Evolutionary conservation across 2,888 invertebrate species (phyloP).

Genomic region (Drosophila leonis): DNA sequence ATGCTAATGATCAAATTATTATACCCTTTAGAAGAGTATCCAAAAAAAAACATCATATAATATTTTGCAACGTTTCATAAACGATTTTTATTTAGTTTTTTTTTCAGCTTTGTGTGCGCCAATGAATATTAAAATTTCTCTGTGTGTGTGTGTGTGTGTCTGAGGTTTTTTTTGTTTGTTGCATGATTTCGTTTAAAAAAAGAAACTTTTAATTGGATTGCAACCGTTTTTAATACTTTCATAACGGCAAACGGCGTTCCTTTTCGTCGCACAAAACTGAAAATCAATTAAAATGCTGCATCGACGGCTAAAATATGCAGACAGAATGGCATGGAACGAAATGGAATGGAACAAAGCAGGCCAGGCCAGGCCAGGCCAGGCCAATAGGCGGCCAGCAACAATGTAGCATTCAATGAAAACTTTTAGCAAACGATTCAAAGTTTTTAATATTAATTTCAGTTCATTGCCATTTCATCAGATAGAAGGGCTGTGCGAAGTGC

Average conservation of each 20-base stretch:
- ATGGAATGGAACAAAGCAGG: conserved; percentile 4
- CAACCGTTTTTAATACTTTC: conserved; percentile 72
- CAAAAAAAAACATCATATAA: conserved; percentile 3
- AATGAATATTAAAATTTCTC: conserved; percentile 72
- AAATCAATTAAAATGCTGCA: conserved; percentile 73
- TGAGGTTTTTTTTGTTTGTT: conserved; percentile 15
- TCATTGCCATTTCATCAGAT: neutral
- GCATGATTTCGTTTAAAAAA: conserved; percentile 55
- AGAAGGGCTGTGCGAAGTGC: neutral
- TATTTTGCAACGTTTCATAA: conserved; percentile 2
- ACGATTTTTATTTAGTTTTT: neutral
- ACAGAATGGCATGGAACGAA: neutral
- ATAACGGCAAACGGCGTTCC: conserved; percentile 48
- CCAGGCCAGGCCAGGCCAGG: neutral
- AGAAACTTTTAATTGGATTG: conserved; percentile 79
- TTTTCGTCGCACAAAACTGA: conserved; percentile 45
- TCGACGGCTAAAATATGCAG: conserved; percentile 59
- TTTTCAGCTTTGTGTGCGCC: conserved; percentile 21
- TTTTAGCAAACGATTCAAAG: conserved; percentile 1
- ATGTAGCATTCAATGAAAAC: neutral
- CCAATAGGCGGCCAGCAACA: neutral
- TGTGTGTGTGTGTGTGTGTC: neutral
- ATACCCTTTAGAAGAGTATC: neutral
- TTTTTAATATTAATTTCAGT: neutral
- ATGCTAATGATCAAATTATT: neutral